Evolutionary conservation across 2,888 invertebrate species (phyloP).

Genomic region (Cyrtodaria siliqua): DNA sequence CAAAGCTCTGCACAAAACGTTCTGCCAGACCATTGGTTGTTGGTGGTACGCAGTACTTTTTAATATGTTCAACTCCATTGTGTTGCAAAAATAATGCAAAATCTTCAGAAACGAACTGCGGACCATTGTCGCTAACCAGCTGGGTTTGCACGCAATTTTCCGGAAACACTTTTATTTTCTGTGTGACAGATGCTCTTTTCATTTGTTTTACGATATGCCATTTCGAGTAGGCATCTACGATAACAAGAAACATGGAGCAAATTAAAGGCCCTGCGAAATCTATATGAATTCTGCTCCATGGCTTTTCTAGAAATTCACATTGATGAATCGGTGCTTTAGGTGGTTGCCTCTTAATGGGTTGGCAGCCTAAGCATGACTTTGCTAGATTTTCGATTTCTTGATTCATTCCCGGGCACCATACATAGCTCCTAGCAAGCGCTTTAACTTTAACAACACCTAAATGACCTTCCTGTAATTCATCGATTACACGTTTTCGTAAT

Average conservation of each 20-base stretch:
- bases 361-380: constrained; percentile 38
- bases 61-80: constrained; percentile 61
- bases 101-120: constrained; percentile 67
- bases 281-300: constrained; percentile 85
- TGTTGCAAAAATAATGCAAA: constrained; percentile 5
- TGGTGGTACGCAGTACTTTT: constrained; percentile 22
- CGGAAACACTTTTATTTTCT: constrained; percentile 62
- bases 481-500: constrained; percentile 59
- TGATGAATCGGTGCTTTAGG: constrained; percentile 66
- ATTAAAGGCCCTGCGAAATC: constrained; percentile 86
- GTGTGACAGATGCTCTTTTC: background rate
- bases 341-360: constrained; percentile 50
- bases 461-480: constrained; percentile 72
- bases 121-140: constrained; percentile 82
- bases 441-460: constrained; percentile 77
- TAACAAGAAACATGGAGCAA: constrained; percentile 74
- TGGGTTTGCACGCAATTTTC: constrained; percentile 69
- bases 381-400: constrained; percentile 67
- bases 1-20: too few species aligned
- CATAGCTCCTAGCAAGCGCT: constrained; percentile 69
- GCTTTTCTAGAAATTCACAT: constrained; percentile 74
- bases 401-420: constrained; percentile 76
- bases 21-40: constrained; percentile 61
- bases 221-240: constrained; percentile 85
- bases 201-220: constrained; percentile 84